Base-by-base conservation (phyloP, 2,113 vertebrate genomes). In the Callipepla squamata region DNA sequence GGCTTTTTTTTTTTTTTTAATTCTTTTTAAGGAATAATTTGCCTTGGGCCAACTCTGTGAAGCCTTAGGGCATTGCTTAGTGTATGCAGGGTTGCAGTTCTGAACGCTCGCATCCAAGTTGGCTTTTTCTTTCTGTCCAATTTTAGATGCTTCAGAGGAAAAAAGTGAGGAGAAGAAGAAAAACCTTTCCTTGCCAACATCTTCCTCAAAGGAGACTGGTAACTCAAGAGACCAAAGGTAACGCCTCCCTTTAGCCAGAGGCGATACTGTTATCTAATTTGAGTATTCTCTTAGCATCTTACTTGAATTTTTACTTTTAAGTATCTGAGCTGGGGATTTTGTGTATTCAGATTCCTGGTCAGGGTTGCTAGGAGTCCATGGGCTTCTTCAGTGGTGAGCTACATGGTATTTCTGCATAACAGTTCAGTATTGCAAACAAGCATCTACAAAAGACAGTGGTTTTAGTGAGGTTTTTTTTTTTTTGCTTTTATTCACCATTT, bases 141-240 rank as follows among this genome's bases (percentile, higher is more conserved):
- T 55, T 84, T 50, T n/a, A 98, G 98, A 98, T 97, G 97, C 97
- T 93, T 98, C 98, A 13, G 98, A 99, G 58, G 97, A 98, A 23
- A 99, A 98, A 92, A 94, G 90, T 9, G 98, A 98, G 70, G 98
- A 99, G 90, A 98, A 97, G 95, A 98, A 98, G 95, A 98, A 97
- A 91, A 97, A 95, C 14, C 90, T 92, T 28, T 97, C 98, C 66
- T 96, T 98, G 57, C 96, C 98, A 57, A 97, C 98, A 40, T 97
- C 98, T 3, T 98, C 98, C 62, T 98, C 98, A 11, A 98, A 97
- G 94, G 98, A 98, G 70, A 95, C 87, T 58, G 90, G 97, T 5
- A 97, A 97, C 94, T 97, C 97, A 22, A 96, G 94, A 85, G 98
- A 99, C 87, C 97, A 97, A 97, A 99, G 98, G 99, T 99, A 95